Evolutionary conservation across 2,113 vertebrate species (phyloP).

Genomic region (Gila orcuttii): DNA sequence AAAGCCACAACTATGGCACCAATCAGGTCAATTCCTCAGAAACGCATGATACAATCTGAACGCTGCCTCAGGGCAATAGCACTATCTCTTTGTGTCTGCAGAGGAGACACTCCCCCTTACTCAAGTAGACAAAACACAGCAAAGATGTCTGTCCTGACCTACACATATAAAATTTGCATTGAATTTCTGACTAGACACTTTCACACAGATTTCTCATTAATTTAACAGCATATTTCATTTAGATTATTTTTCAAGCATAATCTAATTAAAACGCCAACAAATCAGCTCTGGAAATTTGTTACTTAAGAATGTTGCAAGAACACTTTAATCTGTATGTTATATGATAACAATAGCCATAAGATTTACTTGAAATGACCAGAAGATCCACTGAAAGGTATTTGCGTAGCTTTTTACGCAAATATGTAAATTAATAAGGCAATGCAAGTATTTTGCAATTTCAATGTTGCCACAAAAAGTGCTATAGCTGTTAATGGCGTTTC

Average conservation of each 20-base stretch:
- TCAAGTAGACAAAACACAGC: neutral
- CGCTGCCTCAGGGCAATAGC: constrained; percentile 15
- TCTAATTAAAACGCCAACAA: neutral
- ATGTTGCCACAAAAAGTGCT: neutral
- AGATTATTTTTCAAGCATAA: no score
- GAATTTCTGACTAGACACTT: neutral
- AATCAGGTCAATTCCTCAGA: constrained; percentile 15
- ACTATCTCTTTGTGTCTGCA: constrained; percentile 45
- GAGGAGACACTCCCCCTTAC: neutral
- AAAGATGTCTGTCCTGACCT: neutral
- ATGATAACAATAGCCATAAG: no score
- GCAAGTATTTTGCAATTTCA: neutral
- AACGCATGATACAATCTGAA: constrained; percentile 44
- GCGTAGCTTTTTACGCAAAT: neutral
- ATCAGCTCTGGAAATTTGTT: neutral
- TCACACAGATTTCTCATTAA: neutral
- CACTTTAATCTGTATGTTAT: neutral
- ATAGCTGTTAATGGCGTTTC: neutral
- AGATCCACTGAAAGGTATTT: no score
- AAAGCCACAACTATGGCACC: constrained; percentile 21
- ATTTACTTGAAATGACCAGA: neutral
- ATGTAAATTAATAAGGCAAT: neutral
- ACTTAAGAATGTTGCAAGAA: neutral
- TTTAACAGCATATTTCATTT: neutral
- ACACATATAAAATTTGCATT: neutral